Conservation (phyloP, 2,888 invertebrate species). For the Acrobeloides nanus region DNA sequence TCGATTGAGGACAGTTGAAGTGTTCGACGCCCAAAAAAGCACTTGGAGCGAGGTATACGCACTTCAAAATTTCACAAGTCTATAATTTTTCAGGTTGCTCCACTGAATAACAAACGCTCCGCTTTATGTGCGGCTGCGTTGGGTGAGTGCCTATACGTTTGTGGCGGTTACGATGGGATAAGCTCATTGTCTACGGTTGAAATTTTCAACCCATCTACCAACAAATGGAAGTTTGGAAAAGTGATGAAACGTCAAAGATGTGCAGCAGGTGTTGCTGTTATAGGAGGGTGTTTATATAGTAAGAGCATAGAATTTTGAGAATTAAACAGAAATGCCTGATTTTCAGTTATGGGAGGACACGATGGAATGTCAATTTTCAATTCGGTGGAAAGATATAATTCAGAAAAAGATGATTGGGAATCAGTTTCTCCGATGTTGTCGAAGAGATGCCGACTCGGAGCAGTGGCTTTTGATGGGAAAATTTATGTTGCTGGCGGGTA, state of each 20-base stretch:
- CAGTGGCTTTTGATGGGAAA: conserved; percentile 72
- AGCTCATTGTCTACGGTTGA: conserved; percentile 76
- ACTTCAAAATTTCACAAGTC: neutral
- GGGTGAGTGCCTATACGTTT: conserved; percentile 35
- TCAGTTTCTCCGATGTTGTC: conserved; percentile 72
- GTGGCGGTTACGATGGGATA: conserved; percentile 57
- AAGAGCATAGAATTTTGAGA: conserved; percentile 3
- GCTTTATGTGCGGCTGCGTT: conserved; percentile 36
- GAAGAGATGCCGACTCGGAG: conserved; percentile 73
- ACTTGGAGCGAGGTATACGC: conserved; percentile 68
- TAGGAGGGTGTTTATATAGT: conserved; percentile 56
- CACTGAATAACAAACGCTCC: conserved; percentile 38
- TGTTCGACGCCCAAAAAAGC: conserved; percentile 68
- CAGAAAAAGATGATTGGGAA: conserved; percentile 67
- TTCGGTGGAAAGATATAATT: conserved; percentile 71
- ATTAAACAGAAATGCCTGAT: neutral
- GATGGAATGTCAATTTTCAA: conserved; percentile 69
- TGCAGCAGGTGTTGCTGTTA: conserved; percentile 57
- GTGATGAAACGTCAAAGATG: conserved; percentile 57
- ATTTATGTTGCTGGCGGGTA: conserved; percentile 70
- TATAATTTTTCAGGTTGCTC: conserved; percentile 14
- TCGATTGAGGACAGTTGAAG: conserved; percentile 74
- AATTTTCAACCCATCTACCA: conserved; percentile 47
- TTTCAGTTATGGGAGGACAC: conserved; percentile 67
- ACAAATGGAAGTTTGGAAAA: conserved; percentile 54